Base-by-base conservation (phyloP, 1,140 invertebrate genomes). In the Bacillus rossius region DNA sequence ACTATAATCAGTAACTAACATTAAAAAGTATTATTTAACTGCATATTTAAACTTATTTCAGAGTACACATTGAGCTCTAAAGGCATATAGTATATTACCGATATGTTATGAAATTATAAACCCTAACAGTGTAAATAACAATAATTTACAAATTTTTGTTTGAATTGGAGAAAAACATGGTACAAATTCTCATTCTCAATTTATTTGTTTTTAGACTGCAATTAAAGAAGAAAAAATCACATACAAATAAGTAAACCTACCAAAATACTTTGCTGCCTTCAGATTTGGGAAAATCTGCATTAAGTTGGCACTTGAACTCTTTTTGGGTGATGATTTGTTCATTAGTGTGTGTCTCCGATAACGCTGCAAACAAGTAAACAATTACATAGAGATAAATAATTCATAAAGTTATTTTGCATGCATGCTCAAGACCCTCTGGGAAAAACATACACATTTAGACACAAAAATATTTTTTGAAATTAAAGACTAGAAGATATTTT, bases 281-380 rank as follows among this genome's bases (percentile, higher is more conserved):
- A 78, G 63, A 65, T 74, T 75, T 22, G 77, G 75, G 61, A 79
- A 79, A 64, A 72, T 73, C 54, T 79, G 73, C 53, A 77, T 57
- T 19, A 76, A 62, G 64, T 79, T 77, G 55, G 71, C 72, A 41
- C 74, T 69, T 38, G 69, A 73, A 59, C 64, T 63, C 50, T 72
- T 67, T 59, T 72, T 73, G 43, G 68, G 72, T 23, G 62, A 51
- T 57, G 51, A 71, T 14, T 68, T 67, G 53, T 73, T 76, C 63
- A 77, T 72, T 22, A 73, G 72, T 3, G 71, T 63, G 63, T 77
- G 75, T 65, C 77, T 78, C 25, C 74, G 69, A 61, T 78, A 75
- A 59, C 74, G 74, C 78, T 79, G 65, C 1, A 71, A 73, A 64
- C 65, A 61, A n/a, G n/a, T n/a, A n/a, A n/a, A n/a, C n/a, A n/a